Evolutionary conservation across 2,888 invertebrate genomes (phyloP).

Genomic region (Tetragnatha montana): DNA sequence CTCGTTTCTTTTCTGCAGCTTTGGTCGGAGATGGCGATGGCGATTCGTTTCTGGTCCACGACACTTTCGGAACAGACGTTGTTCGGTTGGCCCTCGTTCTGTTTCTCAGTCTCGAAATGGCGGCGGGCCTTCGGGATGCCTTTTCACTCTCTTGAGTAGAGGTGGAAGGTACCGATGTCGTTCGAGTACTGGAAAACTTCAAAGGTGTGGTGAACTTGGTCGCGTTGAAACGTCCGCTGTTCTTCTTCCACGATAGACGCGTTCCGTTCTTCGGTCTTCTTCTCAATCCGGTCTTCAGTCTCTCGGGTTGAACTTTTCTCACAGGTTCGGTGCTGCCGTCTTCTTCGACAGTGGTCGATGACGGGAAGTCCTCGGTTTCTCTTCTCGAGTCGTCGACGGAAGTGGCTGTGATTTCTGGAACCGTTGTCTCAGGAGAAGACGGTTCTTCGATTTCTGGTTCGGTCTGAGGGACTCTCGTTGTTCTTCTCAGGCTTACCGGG

Average conservation of each 20-base stretch:
- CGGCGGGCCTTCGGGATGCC: conserved; percentile 14
- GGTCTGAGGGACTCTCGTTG: conserved; percentile 5
- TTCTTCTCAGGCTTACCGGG: conserved; percentile 39
- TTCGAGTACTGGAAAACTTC: neutral
- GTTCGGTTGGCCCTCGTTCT: conserved; percentile 22
- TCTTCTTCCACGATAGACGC: conserved; percentile 43
- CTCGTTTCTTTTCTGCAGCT: neutral
- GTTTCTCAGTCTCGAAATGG: conserved; percentile 26
- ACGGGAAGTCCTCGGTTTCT: neutral
- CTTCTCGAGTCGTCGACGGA: neutral
- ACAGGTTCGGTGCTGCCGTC: neutral
- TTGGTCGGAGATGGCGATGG: neutral
- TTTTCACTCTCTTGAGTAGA: conserved; percentile 4
- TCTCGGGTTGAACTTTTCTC: neutral
- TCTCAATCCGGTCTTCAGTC: conserved; percentile 11
- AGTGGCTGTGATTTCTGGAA: neutral
- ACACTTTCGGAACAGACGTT: conserved; percentile 8
- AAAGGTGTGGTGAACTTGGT: conserved; percentile 16
- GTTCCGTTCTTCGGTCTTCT: conserved; percentile 35
- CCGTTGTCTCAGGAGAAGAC: neutral
- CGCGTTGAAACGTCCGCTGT: conserved; percentile 7
- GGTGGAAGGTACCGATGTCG: neutral
- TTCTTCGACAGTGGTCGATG: neutral
- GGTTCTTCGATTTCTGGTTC: neutral
- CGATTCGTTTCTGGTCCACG: conserved; percentile 15